Percentiles rank a stretch among this genome's conserved stretches.
phyloP scores from a whole-genome alignment of 2,888 invertebrate genomes.

The Sylvicola cinctus region DNA sequence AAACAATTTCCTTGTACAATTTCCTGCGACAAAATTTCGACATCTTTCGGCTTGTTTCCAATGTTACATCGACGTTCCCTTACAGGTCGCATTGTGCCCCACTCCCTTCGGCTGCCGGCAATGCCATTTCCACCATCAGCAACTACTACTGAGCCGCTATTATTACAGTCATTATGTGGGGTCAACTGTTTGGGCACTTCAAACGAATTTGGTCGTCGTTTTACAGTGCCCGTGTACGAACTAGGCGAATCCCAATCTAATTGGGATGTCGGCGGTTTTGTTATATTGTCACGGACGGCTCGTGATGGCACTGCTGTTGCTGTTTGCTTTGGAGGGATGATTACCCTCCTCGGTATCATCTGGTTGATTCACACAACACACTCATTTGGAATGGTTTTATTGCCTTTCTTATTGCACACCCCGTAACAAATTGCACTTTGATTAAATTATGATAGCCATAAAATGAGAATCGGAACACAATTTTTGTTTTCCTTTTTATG shows the following conservation, averaged over 20 bases:
- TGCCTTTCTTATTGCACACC: background rate
- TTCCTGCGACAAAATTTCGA: constrained; percentile 9
- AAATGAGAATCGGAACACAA: too few relatives aligned
- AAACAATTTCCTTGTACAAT: constrained; percentile 9
- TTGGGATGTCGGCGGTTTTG: constrained; percentile 9
- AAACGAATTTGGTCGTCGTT: constrained; percentile 38
- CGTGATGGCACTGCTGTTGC: constrained; percentile 1
- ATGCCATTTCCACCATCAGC: background rate
- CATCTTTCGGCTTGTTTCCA: too few relatives aligned
- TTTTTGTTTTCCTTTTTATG: too few relatives aligned
- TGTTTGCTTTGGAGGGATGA: constrained; percentile 4
- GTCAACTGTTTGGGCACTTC: background rate
- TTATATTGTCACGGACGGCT: background rate
- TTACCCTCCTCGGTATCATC: constrained; percentile 7
- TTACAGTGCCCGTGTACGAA: constrained; percentile 48
- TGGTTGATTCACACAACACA: background rate
- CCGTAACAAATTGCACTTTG: too few relatives aligned
- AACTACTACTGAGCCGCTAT: background rate
- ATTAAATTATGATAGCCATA: too few relatives aligned
- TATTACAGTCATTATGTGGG: constrained; percentile 1
- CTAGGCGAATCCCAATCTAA: constrained; percentile 56
- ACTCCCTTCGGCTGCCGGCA: background rate
- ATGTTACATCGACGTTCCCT: too few relatives aligned
- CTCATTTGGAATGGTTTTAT: constrained; percentile 1
- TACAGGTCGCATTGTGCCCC: too few relatives aligned